Evolutionary conservation across 2,888 invertebrate genomes (phyloP).

Genomic region (Octonoba sinensis): DNA sequence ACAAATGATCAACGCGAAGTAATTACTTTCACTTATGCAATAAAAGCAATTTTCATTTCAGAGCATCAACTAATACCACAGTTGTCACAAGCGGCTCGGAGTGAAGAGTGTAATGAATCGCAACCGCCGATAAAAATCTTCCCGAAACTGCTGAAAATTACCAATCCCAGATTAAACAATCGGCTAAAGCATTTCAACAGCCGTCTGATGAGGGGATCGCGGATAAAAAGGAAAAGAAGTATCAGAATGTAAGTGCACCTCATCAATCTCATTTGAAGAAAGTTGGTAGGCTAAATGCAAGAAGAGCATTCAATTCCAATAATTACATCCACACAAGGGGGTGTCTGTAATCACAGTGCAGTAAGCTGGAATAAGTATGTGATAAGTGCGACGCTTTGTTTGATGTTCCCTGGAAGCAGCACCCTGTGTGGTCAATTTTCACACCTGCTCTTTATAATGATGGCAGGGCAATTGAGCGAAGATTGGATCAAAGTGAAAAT

Average conservation of each 20-base stretch:
- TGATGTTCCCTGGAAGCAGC: slow-evolving; percentile 24
- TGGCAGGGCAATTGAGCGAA: slow-evolving; percentile 10
- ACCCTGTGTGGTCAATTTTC: slow-evolving; percentile 56
- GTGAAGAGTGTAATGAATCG: slow-evolving; percentile 10
- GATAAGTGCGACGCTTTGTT: slow-evolving; percentile 36
- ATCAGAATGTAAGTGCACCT: neutral
- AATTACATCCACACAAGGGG: slow-evolving; percentile 39
- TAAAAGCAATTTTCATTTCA: too few relatives aligned
- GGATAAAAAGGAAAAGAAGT: too few relatives aligned
- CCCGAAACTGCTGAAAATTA: slow-evolving; percentile 19
- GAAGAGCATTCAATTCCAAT: slow-evolving; percentile 43
- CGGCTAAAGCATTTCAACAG: slow-evolving; percentile 7
- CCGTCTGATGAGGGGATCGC: neutral
- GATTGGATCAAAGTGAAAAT: slow-evolving; percentile 30
- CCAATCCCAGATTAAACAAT: slow-evolving; percentile 43
- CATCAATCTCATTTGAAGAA: slow-evolving; percentile 61
- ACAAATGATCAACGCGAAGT: too few relatives aligned
- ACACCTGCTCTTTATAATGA: slow-evolving; percentile 43
- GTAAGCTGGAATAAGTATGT: slow-evolving; percentile 34
- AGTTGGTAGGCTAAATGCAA: slow-evolving; percentile 34
- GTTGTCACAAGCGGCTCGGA: slow-evolving; percentile 2
- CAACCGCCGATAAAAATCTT: slow-evolving; percentile 31
- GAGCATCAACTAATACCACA: too few relatives aligned
- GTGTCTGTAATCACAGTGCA: slow-evolving; percentile 40
- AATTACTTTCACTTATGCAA: too few relatives aligned